These are phyloP conservation scores for Beroe forskalii DNA, from an alignment of 37 sponge, comb jelly and placozoan species.

Conservation along the genomic window DNA sequence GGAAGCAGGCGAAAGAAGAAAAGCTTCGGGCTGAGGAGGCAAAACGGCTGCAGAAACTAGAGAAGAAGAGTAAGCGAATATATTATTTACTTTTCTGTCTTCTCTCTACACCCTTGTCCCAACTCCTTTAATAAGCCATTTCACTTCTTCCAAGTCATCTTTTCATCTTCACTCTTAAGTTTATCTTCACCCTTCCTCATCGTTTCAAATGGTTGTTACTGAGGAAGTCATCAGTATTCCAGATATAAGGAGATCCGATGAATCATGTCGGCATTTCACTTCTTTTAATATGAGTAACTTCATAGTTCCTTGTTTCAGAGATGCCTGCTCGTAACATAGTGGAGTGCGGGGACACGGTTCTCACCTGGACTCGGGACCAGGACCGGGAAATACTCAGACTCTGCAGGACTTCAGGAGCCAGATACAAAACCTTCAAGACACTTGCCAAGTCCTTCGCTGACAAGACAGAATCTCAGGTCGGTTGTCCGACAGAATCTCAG, in stretches of 20 bases:
- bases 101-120: too few relatives aligned
- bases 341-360: slow-evolving; percentile 37
- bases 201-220: too few relatives aligned
- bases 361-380: slow-evolving; percentile 48
- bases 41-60: background rate
- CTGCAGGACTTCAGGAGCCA: slow-evolving; percentile 15
- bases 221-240: too few relatives aligned
- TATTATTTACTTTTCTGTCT: too few relatives aligned
- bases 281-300: too few relatives aligned
- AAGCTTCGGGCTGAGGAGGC: slow-evolving; percentile 1
- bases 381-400: slow-evolving; percentile 29
- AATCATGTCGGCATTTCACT: too few relatives aligned
- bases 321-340: slow-evolving; percentile 44
- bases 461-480: background rate
- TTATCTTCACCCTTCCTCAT: too few relatives aligned
- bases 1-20: slow-evolving; percentile 25
- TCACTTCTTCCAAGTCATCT: too few relatives aligned
- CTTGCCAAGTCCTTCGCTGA: slow-evolving; percentile 29
- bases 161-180: too few relatives aligned
- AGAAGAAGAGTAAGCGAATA: background rate
- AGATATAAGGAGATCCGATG: too few relatives aligned
- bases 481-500: background rate
- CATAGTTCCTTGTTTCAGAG: background rate
- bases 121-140: too few relatives aligned
- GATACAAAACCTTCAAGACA: background rate